These are phyloP conservation scores for Procavia capensis DNA, from an alignment of 2,113 vertebrate genomes.

Conservation along the genomic window DNA sequence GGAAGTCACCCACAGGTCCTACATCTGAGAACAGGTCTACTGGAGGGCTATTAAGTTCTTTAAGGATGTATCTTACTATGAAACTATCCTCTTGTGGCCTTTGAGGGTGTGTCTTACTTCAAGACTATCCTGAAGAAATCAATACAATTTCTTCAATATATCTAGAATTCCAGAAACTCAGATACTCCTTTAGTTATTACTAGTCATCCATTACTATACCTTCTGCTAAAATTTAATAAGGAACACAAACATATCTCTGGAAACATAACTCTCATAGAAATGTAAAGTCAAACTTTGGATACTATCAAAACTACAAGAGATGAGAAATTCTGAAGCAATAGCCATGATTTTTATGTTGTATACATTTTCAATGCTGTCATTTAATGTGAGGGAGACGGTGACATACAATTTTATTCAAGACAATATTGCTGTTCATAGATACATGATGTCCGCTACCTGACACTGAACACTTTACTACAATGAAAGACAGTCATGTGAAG, in stretches of 20 bases:
- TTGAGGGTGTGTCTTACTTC: too few species aligned
- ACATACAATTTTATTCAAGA: fast-evolving
- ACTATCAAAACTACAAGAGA: fast-evolving
- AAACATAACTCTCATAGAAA: neutral
- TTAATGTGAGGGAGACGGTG: neutral
- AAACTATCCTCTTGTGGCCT: neutral
- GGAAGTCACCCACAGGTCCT: neutral
- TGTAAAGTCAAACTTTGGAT: too few species aligned
- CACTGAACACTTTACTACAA: fast-evolving
- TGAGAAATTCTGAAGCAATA: neutral
- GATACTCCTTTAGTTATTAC: neutral
- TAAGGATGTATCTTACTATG: neutral
- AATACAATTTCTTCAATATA: neutral
- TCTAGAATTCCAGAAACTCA: neutral
- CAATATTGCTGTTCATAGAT: too few species aligned
- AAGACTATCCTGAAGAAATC: too few species aligned
- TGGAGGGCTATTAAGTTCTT: neutral
- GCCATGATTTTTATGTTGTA: neutral
- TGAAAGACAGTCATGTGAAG: neutral
- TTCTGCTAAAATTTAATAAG: neutral
- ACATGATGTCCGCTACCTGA: fast-evolving
- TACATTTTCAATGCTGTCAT: fast-evolving
- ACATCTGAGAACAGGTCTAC: neutral
- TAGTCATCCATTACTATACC: fast-evolving
- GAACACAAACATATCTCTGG: neutral